Conservation (phyloP, 2,888 invertebrate genomes). For the Helicoverpa assulta region DNA sequence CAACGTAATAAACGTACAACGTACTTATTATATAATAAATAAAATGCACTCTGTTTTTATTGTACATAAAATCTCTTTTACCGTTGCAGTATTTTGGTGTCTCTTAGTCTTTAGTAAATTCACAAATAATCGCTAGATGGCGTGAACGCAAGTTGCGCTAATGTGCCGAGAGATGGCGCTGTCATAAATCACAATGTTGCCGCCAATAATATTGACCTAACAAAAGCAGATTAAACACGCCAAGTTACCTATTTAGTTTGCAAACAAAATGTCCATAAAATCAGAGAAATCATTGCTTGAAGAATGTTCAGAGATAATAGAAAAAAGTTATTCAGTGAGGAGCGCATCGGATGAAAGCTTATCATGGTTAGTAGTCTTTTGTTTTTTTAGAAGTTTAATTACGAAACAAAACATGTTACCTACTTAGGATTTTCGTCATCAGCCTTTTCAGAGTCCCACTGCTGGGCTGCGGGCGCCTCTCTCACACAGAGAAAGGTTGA, state of each 20-base stretch:
- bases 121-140: not conserved
- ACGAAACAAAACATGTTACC: too few species aligned
- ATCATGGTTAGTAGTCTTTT: slow-evolving; percentile 70
- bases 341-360: slow-evolving; percentile 82
- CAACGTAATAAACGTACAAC: too few species aligned
- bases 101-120: not conserved
- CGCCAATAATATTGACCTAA: slow-evolving; percentile 70
- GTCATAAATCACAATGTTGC: not conserved
- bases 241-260: not conserved
- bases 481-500: too few species aligned
- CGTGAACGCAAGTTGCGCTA: not conserved
- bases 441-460: too few species aligned
- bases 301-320: slow-evolving; percentile 82
- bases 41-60: too few species aligned
- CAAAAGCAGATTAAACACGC: slow-evolving; percentile 39
- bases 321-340: slow-evolving; percentile 80
- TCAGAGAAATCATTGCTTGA: slow-evolving; percentile 83
- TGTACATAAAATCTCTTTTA: too few species aligned
- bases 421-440: too few species aligned
- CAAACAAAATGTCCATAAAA: slow-evolving; percentile 79
- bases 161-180: slow-evolving; percentile 53
- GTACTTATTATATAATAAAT: too few species aligned
- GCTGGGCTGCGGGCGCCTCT: too few species aligned
- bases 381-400: not conserved
- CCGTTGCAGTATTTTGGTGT: not conserved